Base-by-base conservation (phyloP, 2,113 vertebrate species). In the Pipra filicauda region DNA sequence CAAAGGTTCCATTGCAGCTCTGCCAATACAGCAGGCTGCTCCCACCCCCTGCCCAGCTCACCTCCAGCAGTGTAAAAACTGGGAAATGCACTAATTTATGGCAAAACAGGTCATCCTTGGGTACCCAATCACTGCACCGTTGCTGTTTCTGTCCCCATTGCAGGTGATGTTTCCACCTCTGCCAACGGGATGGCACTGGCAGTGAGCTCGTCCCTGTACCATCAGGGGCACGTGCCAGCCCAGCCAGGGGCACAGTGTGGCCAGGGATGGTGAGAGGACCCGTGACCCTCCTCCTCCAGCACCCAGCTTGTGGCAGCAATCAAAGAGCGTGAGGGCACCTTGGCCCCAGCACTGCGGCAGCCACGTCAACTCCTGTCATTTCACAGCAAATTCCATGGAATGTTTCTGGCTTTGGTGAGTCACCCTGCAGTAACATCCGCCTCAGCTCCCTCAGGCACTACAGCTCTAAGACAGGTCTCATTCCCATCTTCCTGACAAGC, bases 291-390 rank as follows among this genome's bases (percentile, higher is more conserved):
- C 43, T 57, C 24, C 33, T 62, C 4, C 79, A 54, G 59, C 64
- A n/a, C 15, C 20, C 81, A 64, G 48, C 61, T 80, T 12, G 0
- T 20, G 41, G n/a, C 79, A 80, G 79, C 0, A 0, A 35, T 79
- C 58, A 21, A 23, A 43, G 27, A 43, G 31, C 3, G 0, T 1
- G 0, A 84, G 69, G 59, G 20, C 58, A 74, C 23, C 78, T 89
- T 3, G 0, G 54, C 11, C 59, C 69, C 10, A 0, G 65, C 41
- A 2, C 5, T 61, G 62, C 37, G 0, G 59, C 89, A 80, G 72
- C 79, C 86, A 35, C 3, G 0, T 26, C 77, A 49, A 11, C 59
- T 81, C 55, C 79, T 92, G 85, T 84, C 91, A 37, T 31, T 85
- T 59, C 64, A n/a, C 6, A 6, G 82, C 39, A 14, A 46, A 65